These are phyloP conservation scores for Mus spretus DNA, from an alignment of 2,797 vertebrate species.

Conservation along the genomic window DNA sequence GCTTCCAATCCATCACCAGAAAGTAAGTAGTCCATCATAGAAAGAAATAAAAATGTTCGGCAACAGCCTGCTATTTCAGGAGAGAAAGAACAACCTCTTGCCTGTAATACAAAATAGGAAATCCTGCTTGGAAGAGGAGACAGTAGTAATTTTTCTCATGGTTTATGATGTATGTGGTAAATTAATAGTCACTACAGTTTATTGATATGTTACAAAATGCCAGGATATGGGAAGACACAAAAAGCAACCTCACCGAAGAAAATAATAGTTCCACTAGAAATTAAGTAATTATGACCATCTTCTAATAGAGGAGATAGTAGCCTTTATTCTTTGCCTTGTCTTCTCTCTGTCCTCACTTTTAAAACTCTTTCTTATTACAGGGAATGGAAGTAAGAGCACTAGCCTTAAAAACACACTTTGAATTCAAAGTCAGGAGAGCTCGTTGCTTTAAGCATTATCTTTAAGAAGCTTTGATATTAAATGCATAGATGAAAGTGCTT, in stretches of 20 bases:
- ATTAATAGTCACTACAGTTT: neutral
- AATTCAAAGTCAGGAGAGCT: constrained; percentile 64
- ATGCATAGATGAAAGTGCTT: constrained; percentile 78
- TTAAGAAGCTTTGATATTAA: constrained; percentile 68
- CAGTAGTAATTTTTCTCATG: neutral
- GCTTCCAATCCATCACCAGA: neutral
- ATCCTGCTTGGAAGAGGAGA: neutral
- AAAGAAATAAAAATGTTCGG: neutral
- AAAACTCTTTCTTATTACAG: constrained; percentile 53
- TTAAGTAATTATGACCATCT: neutral
- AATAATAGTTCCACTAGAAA: constrained; percentile 4
- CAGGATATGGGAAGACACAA: neutral
- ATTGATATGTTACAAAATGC: neutral
- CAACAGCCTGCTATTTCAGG: neutral
- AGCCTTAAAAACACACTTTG: neutral
- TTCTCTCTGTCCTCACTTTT: constrained; percentile 61
- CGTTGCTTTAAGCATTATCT: constrained; percentile 20
- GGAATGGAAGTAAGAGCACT: constrained; percentile 2
- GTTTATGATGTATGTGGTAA: neutral
- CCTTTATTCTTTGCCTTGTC: constrained; percentile 18
- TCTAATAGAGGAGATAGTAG: neutral
- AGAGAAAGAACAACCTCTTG: neutral
- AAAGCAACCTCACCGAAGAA: neutral
- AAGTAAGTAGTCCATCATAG: neutral
- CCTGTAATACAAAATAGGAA: constrained; percentile 7